A percentile compares a stretch with the other conserved stretches of the same genome.
These are phyloP conservation scores for Phenganax subtilis DNA, from an alignment of 92 coral and sea anemone species.

Conservation along the genomic window DNA sequence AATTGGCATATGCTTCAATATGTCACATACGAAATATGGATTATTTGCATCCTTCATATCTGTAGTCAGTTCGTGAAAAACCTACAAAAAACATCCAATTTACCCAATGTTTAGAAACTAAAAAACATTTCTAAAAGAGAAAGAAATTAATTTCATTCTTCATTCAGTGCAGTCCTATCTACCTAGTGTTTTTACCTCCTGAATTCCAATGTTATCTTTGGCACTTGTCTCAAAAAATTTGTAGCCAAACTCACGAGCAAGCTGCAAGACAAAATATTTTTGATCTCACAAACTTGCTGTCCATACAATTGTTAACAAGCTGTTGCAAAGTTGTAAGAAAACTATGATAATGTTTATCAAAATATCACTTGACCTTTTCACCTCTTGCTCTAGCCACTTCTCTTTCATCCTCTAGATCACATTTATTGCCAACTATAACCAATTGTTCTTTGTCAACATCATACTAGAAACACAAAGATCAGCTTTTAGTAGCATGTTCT, in stretches of 20 bases:
- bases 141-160: not conserved
- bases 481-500: too few relatives aligned
- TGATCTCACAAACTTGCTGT: not conserved
- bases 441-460: conserved; percentile 65
- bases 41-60: conserved; percentile 75
- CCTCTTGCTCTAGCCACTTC: conserved; percentile 52
- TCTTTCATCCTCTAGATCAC: conserved; percentile 59
- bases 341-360: not conserved
- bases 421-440: conserved; percentile 72
- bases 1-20: not conserved
- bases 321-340: not conserved
- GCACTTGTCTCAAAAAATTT: conserved; percentile 72
- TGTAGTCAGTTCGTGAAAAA: conserved; percentile 59
- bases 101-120: not conserved
- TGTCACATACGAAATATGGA: conserved; percentile 57
- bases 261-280: conserved; percentile 37
- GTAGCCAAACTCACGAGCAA: conserved; percentile 59
- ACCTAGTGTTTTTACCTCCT: conserved; percentile 48
- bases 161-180: not conserved
- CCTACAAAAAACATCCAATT: conserved; percentile 37
- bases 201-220: conserved; percentile 46
- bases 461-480: conserved; percentile 43
- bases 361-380: conserved; percentile 41
- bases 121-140: not conserved
- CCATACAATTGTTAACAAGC: not conserved